These are phyloP conservation scores for Tiaroga cobitis DNA, from an alignment of 2,797 vertebrate genomes.

Conservation along the genomic window DNA sequence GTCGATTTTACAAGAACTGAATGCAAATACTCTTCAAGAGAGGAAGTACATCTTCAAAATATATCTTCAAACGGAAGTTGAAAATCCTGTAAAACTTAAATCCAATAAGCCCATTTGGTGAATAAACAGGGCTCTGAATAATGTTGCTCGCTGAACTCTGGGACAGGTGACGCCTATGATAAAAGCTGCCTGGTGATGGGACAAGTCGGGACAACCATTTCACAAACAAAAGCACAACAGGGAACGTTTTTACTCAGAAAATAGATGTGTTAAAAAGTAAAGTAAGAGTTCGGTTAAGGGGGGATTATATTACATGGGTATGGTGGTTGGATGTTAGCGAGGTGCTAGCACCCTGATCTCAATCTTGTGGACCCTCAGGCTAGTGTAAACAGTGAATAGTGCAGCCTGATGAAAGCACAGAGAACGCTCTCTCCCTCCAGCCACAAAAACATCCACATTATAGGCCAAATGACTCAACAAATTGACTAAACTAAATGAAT, in stretches of 20 bases:
- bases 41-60: conserved; percentile 58
- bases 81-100: conserved; percentile 75
- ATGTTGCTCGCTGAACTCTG: neutral
- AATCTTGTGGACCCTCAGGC: conserved; percentile 77
- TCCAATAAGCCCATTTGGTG: conserved; percentile 78
- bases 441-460: conserved; percentile 39
- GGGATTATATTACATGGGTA: conserved; percentile 48
- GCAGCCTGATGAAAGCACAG: conserved; percentile 77
- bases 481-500: neutral
- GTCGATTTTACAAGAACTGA: conserved; percentile 65
- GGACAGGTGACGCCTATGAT: conserved; percentile 6
- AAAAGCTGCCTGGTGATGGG: conserved; percentile 2
- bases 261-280: conserved; percentile 34
- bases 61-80: conserved; percentile 70
- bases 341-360: conserved; percentile 63
- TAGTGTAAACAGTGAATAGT: conserved; percentile 69
- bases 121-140: conserved; percentile 69
- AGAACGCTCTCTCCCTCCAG: conserved; percentile 70
- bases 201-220: neutral
- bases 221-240: neutral
- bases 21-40: conserved; percentile 75
- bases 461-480: conserved; percentile 7
- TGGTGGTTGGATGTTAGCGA: neutral
- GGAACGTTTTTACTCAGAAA: conserved; percentile 58
- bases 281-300: neutral